Evolutionary conservation across 2,888 invertebrate genomes (phyloP).

Genomic region (Pedicia rivosa): DNA sequence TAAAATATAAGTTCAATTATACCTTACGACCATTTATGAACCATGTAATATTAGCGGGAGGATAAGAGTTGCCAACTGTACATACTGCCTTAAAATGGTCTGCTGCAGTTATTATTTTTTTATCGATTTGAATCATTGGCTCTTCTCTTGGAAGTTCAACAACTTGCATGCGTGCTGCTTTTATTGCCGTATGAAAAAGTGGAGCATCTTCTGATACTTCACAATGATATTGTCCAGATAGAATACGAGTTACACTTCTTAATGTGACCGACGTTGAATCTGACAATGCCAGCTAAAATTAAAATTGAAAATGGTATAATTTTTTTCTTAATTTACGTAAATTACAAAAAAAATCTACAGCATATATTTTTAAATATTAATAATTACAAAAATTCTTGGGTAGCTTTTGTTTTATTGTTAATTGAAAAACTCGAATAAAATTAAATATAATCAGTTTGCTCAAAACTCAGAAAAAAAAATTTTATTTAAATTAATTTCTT

Average conservation of each 20-base stretch:
- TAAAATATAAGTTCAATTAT: too few relatives aligned
- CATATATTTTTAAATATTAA: too few relatives aligned
- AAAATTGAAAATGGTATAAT: conserved; percentile 13
- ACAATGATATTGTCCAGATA: conserved; percentile 38
- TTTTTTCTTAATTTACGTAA: background rate
- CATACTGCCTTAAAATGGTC: conserved; percentile 36
- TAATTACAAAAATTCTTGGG: too few relatives aligned
- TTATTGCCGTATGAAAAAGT: conserved; percentile 38
- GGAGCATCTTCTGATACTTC: conserved; percentile 42
- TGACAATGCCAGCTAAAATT: conserved; percentile 33
- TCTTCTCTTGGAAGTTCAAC: conserved; percentile 37
- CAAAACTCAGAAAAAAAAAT: too few relatives aligned
- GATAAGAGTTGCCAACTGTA: conserved; percentile 37
- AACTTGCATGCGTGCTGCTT: conserved; percentile 36
- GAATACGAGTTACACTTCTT: conserved; percentile 34
- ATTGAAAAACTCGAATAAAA: too few relatives aligned
- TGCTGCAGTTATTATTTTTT: conserved; percentile 33
- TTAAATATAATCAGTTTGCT: too few relatives aligned
- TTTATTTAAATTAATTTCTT: too few relatives aligned
- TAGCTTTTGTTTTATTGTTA: too few relatives aligned
- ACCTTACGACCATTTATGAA: conserved; percentile 37
- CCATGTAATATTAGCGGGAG: conserved; percentile 38
- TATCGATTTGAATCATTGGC: conserved; percentile 35
- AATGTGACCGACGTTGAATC: conserved; percentile 37
- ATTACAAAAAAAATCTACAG: too few relatives aligned